phyloP scores from a whole-genome alignment of 2,113 vertebrate species.

The Channa argus region DNA sequence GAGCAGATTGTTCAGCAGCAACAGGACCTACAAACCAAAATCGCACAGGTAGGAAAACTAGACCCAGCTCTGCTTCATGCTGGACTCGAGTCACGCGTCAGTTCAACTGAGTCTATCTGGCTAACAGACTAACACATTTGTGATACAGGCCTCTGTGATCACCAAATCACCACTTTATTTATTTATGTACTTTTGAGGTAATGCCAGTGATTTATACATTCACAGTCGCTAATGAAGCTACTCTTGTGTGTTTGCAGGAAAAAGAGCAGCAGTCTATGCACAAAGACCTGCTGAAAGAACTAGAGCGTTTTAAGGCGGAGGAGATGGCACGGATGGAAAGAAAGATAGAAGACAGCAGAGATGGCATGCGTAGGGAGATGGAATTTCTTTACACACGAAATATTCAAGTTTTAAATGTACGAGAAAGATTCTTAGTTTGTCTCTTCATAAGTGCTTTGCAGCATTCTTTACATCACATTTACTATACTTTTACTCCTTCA shows the following conservation, averaged over 20 bases:
- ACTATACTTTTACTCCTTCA: neutral
- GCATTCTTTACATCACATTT: too few species aligned
- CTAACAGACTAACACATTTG: too few species aligned
- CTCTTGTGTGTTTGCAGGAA: conserved; percentile 77
- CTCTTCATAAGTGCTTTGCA: neutral
- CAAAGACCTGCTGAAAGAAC: conserved; percentile 85
- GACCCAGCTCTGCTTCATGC: neutral
- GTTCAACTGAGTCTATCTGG: too few species aligned
- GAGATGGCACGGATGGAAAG: conserved; percentile 87
- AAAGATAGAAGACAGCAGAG: conserved; percentile 91
- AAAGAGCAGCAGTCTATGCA: conserved; percentile 89
- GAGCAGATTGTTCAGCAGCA: conserved; percentile 88
- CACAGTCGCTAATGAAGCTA: neutral
- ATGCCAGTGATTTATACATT: neutral
- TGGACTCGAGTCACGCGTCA: neutral
- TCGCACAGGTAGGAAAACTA: conserved; percentile 83
- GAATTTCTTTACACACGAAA: conserved; percentile 88
- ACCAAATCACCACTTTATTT: too few species aligned
- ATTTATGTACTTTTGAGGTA: neutral
- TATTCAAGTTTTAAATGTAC: conserved; percentile 67
- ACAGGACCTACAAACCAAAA: conserved; percentile 78
- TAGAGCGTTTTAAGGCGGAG: conserved; percentile 91
- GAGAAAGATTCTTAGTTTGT: neutral
- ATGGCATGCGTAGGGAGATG: conserved; percentile 90
- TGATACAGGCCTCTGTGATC: too few species aligned